phyloP scores from a whole-genome alignment of 2,888 invertebrate genomes.

The Blastobasis lacticolella region DNA sequence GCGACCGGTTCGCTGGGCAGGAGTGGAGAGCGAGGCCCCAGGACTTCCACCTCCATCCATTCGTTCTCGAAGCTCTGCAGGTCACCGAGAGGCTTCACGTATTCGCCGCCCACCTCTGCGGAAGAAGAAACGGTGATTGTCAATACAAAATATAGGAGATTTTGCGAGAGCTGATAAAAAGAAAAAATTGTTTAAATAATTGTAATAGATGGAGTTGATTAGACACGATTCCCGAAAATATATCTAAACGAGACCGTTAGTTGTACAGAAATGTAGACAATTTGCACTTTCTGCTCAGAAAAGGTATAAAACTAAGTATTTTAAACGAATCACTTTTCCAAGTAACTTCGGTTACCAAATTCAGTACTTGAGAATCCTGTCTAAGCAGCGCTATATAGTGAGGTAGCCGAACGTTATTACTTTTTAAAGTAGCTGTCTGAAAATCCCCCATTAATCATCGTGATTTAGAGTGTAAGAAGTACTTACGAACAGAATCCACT shows the following conservation, averaged over 20 bases:
- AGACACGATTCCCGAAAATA: neutral
- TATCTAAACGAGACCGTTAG: neutral
- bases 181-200: no score
- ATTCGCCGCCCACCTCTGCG: conserved; percentile 61
- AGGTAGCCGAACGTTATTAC: no score
- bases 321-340: neutral
- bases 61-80: conserved; percentile 90
- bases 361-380: no score
- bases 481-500: neutral
- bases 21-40: conserved; percentile 72
- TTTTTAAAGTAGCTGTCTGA: no score
- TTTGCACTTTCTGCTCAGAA: no score
- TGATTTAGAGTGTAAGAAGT: neutral
- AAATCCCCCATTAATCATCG: no score
- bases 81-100: conserved; percentile 81
- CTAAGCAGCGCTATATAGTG: no score
- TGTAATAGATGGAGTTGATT: no score
- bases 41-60: conserved; percentile 91
- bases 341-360: no score
- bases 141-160: no score
- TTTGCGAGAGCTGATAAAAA: no score
- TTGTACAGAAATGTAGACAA: neutral
- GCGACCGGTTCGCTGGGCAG: conserved; percentile 28
- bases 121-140: neutral
- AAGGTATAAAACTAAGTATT: neutral